Evolutionary conservation across 1,140 invertebrate species (phyloP), one percentile per base, ranked within the genome.

Genomic region (roundworm (Caenorhabditis elegans)): DNA sequence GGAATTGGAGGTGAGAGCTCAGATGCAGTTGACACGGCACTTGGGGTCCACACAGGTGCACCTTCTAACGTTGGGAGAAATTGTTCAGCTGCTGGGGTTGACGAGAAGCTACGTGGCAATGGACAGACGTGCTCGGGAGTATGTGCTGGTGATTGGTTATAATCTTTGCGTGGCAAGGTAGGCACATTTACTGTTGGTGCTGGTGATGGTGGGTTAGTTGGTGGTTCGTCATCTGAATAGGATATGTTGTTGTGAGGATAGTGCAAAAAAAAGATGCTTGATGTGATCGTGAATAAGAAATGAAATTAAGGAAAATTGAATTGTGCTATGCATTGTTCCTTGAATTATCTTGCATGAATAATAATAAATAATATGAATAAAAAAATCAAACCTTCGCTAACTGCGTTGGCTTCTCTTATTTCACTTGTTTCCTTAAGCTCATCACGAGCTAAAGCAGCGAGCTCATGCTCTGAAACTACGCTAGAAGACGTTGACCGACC

Each of bases 191-290:
- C 17, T 1, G 34, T 15, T 24, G 79, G 39, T 28, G 79, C 31
- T 10, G 34, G 36, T 43, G 51, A 47, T 75, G 53, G 49, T 46
- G 39, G 55, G 39, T 48, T 80, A 70, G 43, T 80, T 49, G 78
- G 36, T 80, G 55, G 79, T 24, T 80, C 53, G 34, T 70, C 79
- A 19, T 70, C 39, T 49, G 51, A 51, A 77, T 46, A n/a, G n/a
- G n/a, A n/a, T n/a, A n/a, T 36, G 46, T 46, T 26, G 53, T 46
- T 80, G 26, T 19, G 43, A 31, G 78, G 46, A 36, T 65, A 15
- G 26, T 34, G 55, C 55, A 34, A 3, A n/a, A 6, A 1, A n/a
- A 13, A 28, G 11, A 24, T 43, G 34, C n/a, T 19, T 5, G 3
- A 15, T 34, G 2, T 5, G 24, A 10, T 6, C 15, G 28, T 6